Evolutionary conservation across 2,113 vertebrate species (phyloP), one percentile per base, ranked within the genome.

Genomic region (Plestiodon gilberti): DNA sequence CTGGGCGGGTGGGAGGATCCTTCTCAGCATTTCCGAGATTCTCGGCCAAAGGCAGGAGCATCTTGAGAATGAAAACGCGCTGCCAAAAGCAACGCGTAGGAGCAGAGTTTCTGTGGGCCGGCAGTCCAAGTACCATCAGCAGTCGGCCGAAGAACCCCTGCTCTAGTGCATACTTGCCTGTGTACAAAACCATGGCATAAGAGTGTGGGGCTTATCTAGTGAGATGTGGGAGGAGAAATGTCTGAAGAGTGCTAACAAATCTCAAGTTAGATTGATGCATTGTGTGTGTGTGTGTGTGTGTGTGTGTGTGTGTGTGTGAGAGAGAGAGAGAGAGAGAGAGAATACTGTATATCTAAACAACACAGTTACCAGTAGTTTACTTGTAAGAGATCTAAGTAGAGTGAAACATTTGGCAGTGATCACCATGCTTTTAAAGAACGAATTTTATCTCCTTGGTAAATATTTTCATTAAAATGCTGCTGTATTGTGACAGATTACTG

Each of bases 401-500:
- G 71, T 92, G 87, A 90, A 93, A 67, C 81, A 83, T 43, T 90
- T 67, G 85, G 83, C 88, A 80, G 23, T 10, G 62, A 79, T 69
- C 38, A 75, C 84, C 10, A 71, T 87, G 33, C 61, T 91, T 67
- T 89, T 73, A 62, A 90, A 84, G 86, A 64, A 59, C 55, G 62
- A 59, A 81, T 86, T 91, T 93, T 62, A 74, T 80, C 94, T 92
- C 92, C 84, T 80, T 93, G 84, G 85, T 78, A 90, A 93, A 90
- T 82, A 67, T 59, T 92, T 88, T 92, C 88, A 86, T 95, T 94
- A 88, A 94, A 93, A 85, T 5, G 43, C 81, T 71, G 40, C 40
- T 78, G 40, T 89, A 82, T 94, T 95, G 84, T 96, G 93, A 94
- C 92, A 91, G 87, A 90, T 92, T 9, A 6, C 78, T 38, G 86